These are phyloP conservation scores for Halictus rubicundus DNA, from an alignment of 1,140 invertebrate species.

Conservation along the genomic window DNA sequence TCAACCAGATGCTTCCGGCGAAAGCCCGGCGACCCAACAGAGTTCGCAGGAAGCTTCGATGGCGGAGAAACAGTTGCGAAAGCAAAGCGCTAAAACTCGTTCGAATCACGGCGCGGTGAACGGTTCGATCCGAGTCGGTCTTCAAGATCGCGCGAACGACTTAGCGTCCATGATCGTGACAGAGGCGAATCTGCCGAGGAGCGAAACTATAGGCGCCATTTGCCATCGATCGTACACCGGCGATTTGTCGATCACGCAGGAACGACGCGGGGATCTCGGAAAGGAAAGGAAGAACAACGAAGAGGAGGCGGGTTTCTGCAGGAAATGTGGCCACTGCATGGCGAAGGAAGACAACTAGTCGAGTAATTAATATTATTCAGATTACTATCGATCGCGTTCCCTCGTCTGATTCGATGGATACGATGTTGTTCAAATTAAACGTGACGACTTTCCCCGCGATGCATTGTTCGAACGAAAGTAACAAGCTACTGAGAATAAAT, in stretches of 20 bases:
- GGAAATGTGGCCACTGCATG: constrained; percentile 71
- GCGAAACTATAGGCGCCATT: constrained; percentile 76
- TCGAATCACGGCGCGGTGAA: constrained; percentile 48
- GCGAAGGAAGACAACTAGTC: constrained; percentile 61
- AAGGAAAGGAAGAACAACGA: constrained; percentile 36
- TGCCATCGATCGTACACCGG: constrained; percentile 58
- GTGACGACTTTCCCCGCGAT: not conserved
- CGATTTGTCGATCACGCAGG: constrained; percentile 19
- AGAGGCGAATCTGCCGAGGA: constrained; percentile 68
- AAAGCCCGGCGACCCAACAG: not conserved
- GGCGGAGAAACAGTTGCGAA: not conserved
- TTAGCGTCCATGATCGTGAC: constrained; percentile 34
- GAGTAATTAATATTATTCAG: not conserved
- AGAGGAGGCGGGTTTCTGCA: constrained; percentile 56
- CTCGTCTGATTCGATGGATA: constrained; percentile 49
- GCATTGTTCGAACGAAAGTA: constrained; percentile 35
- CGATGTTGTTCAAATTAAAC: constrained; percentile 48
- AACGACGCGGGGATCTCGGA: not conserved
- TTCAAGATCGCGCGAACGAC: constrained; percentile 34
- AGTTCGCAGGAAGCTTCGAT: not conserved
- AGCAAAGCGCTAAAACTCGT: constrained; percentile 9
- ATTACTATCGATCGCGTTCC: constrained; percentile 18
- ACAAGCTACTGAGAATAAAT: constrained; percentile 42
- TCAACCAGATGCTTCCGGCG: not conserved
- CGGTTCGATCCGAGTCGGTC: constrained; percentile 45